Conservation (phyloP, 2,888 invertebrate species). For the Heliconius erato region DNA sequence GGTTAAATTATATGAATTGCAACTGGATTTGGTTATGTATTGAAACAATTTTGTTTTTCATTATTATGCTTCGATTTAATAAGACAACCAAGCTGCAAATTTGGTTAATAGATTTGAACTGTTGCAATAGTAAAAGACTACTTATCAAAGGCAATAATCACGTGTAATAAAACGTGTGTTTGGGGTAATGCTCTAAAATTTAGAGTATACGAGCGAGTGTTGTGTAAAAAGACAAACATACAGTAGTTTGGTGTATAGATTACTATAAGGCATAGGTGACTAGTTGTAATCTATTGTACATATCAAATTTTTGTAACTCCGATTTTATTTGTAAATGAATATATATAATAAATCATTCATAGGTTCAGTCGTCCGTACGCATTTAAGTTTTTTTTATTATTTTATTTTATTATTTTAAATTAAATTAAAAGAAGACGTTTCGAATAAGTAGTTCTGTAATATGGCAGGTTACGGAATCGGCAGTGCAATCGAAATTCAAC, state of each 20-base stretch:
- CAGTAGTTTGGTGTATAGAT: conserved; percentile 67
- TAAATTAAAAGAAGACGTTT: conserved; percentile 53
- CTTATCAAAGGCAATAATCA: conserved; percentile 68
- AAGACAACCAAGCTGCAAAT: neutral
- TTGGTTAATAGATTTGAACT: neutral
- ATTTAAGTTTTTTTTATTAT: conserved; percentile 67
- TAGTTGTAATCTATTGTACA: conserved; percentile 72
- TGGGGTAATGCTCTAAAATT: conserved; percentile 75
- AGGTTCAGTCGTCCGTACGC: conserved; percentile 55
- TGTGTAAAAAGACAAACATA: conserved; percentile 63
- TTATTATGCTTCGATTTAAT: conserved; percentile 32
- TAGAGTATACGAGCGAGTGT: conserved; percentile 67
- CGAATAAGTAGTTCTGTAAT: conserved; percentile 48
- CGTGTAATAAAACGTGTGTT: conserved; percentile 55
- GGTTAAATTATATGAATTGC: neutral
- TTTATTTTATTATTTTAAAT: conserved; percentile 51
- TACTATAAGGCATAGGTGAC: conserved; percentile 63
- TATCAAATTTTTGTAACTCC: conserved; percentile 72
- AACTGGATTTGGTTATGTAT: neutral
- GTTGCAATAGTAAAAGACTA: conserved; percentile 51
- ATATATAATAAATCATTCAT: conserved; percentile 18
- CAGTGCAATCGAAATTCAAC: conserved; percentile 72
- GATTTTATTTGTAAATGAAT: conserved; percentile 44
- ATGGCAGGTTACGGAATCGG: conserved; percentile 50
- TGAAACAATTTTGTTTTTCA: conserved; percentile 21